phyloP scores from a whole-genome alignment of 37 sponge, comb jelly and placozoan species.

The Oopsacas minuta region DNA sequence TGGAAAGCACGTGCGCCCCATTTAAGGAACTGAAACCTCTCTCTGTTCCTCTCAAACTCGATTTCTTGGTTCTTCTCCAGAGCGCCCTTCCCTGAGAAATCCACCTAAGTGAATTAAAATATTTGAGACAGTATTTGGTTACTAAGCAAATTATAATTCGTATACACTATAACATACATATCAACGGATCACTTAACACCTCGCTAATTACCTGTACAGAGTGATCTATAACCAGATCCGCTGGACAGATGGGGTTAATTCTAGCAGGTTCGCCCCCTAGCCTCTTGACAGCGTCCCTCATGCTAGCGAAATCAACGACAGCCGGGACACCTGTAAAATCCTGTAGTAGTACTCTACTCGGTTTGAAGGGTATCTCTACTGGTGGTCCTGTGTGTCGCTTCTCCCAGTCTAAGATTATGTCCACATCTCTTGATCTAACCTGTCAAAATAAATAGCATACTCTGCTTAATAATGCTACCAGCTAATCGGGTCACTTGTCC shows the following conservation, averaged over 20 bases:
- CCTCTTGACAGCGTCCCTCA: constrained; percentile 73
- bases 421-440: constrained; percentile 35
- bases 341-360: constrained; percentile 67
- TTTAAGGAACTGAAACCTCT: constrained; percentile 71
- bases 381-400: constrained; percentile 26
- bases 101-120: background rate
- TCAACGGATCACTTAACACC: background rate
- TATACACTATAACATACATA: constrained; percentile 3
- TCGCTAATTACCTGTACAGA: constrained; percentile 69
- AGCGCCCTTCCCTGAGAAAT: constrained; percentile 31
- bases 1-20: constrained; percentile 81
- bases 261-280: constrained; percentile 66
- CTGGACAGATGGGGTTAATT: constrained; percentile 80
- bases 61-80: constrained; percentile 67
- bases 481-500: too few species aligned
- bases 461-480: too few species aligned
- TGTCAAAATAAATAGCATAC: background rate
- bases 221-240: constrained; percentile 86
- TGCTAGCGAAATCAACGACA: constrained; percentile 84
- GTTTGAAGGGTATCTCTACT: constrained; percentile 78
- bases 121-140: too few species aligned
- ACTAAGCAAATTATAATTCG: too few species aligned
- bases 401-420: constrained; percentile 58
- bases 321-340: constrained; percentile 94
- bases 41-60: constrained; percentile 82